phyloP scores from a whole-genome alignment of 2,888 invertebrate species.

The Melipona beecheii region DNA sequence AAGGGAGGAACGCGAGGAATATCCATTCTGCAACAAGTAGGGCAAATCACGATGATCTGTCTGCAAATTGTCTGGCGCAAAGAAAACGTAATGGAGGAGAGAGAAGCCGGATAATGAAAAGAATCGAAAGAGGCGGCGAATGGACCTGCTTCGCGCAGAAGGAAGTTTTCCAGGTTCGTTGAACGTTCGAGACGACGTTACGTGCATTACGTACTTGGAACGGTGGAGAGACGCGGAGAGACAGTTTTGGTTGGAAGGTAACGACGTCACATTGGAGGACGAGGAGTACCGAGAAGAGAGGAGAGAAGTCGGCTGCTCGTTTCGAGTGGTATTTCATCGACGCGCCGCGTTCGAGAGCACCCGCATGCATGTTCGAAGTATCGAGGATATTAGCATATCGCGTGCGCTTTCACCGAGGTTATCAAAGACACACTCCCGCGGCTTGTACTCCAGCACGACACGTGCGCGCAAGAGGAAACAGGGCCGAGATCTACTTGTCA shows the following conservation, averaged over 20 bases:
- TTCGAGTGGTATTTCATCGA: conserved; percentile 41
- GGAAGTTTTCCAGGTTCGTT: neutral
- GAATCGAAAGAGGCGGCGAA: neutral
- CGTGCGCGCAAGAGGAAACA: conserved; percentile 19
- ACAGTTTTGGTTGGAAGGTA: neutral
- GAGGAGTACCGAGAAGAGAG: conserved; percentile 1
- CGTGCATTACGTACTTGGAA: neutral
- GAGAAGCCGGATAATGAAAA: neutral
- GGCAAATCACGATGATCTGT: too few relatives aligned
- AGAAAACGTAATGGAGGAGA: neutral
- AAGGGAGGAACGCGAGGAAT: too few relatives aligned
- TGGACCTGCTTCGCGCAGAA: neutral
- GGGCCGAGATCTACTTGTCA: conserved; percentile 32
- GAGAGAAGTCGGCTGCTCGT: conserved; percentile 10
- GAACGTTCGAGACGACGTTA: conserved; percentile 11
- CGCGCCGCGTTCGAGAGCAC: conserved; percentile 14
- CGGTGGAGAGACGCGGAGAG: neutral
- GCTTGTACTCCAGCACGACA: conserved; percentile 8
- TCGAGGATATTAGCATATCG: conserved; percentile 72
- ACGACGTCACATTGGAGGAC: conserved; percentile 16
- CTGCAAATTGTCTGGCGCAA: too few relatives aligned
- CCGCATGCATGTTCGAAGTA: conserved; percentile 51
- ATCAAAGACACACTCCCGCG: conserved; percentile 52
- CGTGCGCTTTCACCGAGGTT: conserved; percentile 69
- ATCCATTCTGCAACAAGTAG: neutral